Base-by-base conservation (phyloP, 2,797 vertebrate species). In the Epinephelus malabaricus region DNA sequence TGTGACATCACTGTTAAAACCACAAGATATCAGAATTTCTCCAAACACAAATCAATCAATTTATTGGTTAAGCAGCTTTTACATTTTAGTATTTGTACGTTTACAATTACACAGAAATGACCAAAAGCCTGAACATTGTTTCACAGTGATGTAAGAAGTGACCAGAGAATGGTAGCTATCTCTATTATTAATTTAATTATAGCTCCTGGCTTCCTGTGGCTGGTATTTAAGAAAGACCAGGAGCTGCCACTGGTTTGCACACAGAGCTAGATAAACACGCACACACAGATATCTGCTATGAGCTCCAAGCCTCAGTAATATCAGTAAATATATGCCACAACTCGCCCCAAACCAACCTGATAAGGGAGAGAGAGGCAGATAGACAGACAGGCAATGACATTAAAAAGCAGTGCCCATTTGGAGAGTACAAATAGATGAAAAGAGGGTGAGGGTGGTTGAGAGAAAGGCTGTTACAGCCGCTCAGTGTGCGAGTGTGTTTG, bases 251-350 rank as follows among this genome's bases (percentile, higher is more conserved):
- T 77, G 55, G 51, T 67, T 69, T 76, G 27, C 30, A 62, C 54
- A 60, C 8, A 46, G 15, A 69, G 25, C 50, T 70, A 56, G 10
- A 77, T 0, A 66, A 45, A 74, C 38, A 19, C 45, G 73, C 61
- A 64, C 47, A 59, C 25, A 49, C 21, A 64, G 30, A 59, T 53
- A 54, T 73, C 18, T 12, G 25, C 55, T 77, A 73, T 54, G 15
- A 74, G 73, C 49, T 65, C 27, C 15, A 61, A 82, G 30, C 58
- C 63, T 86, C 68, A 60, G 73, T 87, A 90, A 91, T 92, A 84
- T 86, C 88, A 87, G 69, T 47, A 83, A 69, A 90, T 89, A 76
- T 90, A 83, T 92, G 79, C 54, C 86, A 88, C 49, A 66, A 58
- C 46, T 86, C 9, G 77, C 90, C 89, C 30, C 59, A 76, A 90